Evolutionary conservation across 2,113 vertebrate species (phyloP).

Genomic region (Thymallus thymallus): DNA sequence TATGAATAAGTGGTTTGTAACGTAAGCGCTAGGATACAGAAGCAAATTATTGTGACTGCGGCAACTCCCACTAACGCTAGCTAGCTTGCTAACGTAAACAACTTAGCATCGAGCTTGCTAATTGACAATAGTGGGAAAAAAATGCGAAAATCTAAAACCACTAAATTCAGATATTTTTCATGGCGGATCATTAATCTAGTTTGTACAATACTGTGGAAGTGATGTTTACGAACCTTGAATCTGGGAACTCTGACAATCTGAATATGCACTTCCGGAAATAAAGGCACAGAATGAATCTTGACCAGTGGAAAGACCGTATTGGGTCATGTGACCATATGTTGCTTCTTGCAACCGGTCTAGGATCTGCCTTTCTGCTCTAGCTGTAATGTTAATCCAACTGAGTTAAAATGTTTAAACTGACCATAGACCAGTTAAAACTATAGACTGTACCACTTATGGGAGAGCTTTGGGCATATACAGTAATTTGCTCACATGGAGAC

Average conservation of each 20-base stretch:
- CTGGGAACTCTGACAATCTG: constrained; percentile 42
- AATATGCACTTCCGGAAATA: constrained; percentile 70
- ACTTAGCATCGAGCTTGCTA: neutral
- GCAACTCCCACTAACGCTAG: too few relatives aligned
- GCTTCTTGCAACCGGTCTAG: neutral
- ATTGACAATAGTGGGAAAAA: too few relatives aligned
- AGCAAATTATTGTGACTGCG: too few relatives aligned
- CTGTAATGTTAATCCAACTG: neutral
- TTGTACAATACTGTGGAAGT: neutral
- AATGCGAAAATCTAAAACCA: too few relatives aligned
- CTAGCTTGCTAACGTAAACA: neutral
- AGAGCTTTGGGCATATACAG: neutral
- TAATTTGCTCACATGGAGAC: too few relatives aligned
- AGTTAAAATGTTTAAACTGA: neutral
- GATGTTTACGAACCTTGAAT: neutral
- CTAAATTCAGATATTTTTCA: too few relatives aligned
- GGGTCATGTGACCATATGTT: constrained; percentile 46
- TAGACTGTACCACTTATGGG: neutral
- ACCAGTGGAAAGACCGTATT: constrained; percentile 41
- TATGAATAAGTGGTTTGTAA: too few relatives aligned
- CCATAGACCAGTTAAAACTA: neutral
- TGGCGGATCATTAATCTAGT: neutral
- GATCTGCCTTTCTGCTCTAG: neutral
- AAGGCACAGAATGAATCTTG: constrained; percentile 32
- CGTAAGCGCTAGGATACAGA: too few relatives aligned